These are phyloP conservation scores for Leptodactylus fallax DNA, from an alignment of 2,797 vertebrate genomes.

Conservation along the genomic window DNA sequence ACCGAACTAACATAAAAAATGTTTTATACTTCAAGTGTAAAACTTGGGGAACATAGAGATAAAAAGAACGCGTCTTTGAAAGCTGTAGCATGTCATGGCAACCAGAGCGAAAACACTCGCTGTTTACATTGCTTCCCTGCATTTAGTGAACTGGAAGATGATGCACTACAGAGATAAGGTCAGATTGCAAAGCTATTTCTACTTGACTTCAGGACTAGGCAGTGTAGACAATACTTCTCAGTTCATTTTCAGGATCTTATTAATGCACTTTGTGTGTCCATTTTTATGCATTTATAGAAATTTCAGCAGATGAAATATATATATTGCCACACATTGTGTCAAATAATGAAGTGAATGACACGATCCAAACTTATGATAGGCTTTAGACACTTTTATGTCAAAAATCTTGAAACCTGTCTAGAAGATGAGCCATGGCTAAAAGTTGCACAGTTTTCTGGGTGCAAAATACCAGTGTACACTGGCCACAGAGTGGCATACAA, in stretches of 20 bases:
- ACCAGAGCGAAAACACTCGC: background rate
- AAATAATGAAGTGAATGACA: no score
- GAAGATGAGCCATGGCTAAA: no score
- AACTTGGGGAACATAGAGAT: background rate
- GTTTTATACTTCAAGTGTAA: background rate
- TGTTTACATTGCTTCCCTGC: conserved; percentile 2
- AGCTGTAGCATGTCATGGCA: background rate
- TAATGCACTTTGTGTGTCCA: background rate
- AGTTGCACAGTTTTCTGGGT: no score
- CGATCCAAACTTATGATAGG: no score
- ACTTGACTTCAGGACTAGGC: background rate
- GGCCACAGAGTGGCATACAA: no score
- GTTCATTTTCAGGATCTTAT: background rate
- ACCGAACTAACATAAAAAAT: background rate
- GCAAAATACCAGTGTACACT: no score
- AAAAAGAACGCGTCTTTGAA: background rate
- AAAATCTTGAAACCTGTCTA: no score
- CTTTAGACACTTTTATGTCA: no score
- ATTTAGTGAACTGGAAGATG: background rate
- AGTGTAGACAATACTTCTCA: background rate
- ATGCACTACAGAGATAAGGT: background rate
- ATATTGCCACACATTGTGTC: no score
- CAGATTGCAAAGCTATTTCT: background rate
- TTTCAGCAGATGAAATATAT: background rate
- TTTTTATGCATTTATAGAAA: no score